phyloP scores from a whole-genome alignment of 2,797 vertebrate genomes.

The Sebastes diaconus region DNA sequence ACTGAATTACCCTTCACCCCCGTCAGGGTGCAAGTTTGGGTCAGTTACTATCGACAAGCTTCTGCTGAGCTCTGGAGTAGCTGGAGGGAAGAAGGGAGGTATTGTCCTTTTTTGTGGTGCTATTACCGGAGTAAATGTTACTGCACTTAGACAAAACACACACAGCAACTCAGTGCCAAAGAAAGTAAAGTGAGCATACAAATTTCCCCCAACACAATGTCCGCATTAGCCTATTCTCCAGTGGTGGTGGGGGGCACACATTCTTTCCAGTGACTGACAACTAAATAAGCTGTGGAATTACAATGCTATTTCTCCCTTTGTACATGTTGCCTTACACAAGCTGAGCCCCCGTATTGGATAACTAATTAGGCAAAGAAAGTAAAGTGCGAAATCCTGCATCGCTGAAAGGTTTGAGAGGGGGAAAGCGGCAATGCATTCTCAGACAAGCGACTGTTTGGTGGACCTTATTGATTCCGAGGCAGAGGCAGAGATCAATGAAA shows the following conservation, averaged over 20 bases:
- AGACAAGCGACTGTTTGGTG: slow-evolving; percentile 92
- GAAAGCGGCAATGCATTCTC: slow-evolving; percentile 89
- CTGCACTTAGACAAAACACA: slow-evolving; percentile 46
- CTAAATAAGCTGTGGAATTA: slow-evolving; percentile 69
- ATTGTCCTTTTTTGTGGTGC: slow-evolving; percentile 46
- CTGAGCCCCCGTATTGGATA: slow-evolving; percentile 60
- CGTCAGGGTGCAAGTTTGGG: slow-evolving; percentile 74
- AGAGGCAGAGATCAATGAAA: slow-evolving; percentile 98
- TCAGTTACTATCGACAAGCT: slow-evolving; percentile 73
- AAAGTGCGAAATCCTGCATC: slow-evolving; percentile 68
- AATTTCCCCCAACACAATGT: slow-evolving; percentile 37
- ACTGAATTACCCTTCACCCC: slow-evolving; percentile 74
- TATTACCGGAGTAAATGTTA: slow-evolving; percentile 53
- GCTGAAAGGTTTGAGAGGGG: slow-evolving; percentile 63
- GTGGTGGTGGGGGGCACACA: neutral
- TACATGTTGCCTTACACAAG: slow-evolving; percentile 49
- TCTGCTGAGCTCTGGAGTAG: slow-evolving; percentile 45
- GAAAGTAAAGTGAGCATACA: slow-evolving; percentile 45
- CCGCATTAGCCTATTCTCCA: slow-evolving; percentile 18
- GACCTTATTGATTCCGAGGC: slow-evolving; percentile 90
- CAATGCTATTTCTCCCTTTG: slow-evolving; percentile 51
- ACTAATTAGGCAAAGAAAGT: slow-evolving; percentile 79
- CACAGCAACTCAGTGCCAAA: slow-evolving; percentile 36
- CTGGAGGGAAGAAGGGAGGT: slow-evolving; percentile 55
- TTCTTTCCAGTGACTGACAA: slow-evolving; percentile 60